These are phyloP conservation scores for Cydia fagiglandana DNA, from an alignment of 1,140 invertebrate species.

Conservation along the genomic window DNA sequence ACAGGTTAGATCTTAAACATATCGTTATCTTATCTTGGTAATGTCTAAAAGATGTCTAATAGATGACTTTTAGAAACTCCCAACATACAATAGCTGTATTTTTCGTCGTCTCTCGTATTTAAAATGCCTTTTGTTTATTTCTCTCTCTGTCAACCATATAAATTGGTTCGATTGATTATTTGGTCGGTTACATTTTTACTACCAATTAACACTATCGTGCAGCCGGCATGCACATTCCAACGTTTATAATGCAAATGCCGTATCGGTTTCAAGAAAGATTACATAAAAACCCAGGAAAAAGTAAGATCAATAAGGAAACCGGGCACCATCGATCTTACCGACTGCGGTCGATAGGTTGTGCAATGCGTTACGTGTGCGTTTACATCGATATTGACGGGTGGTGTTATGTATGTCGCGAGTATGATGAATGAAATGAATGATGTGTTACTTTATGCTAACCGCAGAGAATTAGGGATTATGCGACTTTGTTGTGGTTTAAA, in stretches of 20 bases:
- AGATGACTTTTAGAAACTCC: too few relatives aligned
- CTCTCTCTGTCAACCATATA: too few relatives aligned
- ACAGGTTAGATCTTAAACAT: too few relatives aligned
- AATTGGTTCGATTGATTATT: neutral
- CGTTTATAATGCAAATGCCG: neutral
- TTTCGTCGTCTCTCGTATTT: too few relatives aligned
- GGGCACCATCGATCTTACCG: constrained; percentile 21
- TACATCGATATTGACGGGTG: neutral
- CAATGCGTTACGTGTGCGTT: constrained; percentile 25
- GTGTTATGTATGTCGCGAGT: constrained; percentile 3
- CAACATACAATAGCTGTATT: too few relatives aligned
- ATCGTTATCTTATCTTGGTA: too few relatives aligned
- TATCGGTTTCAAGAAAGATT: constrained; percentile 19
- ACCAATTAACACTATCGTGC: neutral
- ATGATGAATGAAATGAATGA: too few relatives aligned
- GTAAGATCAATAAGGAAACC: constrained; percentile 27
- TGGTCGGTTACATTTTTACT: neutral
- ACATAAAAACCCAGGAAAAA: constrained; percentile 1
- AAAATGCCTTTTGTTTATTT: too few relatives aligned
- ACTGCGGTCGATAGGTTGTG: constrained; percentile 19
- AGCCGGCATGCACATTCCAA: neutral
- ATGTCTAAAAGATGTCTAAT: too few relatives aligned
- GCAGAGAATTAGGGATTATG: neutral
- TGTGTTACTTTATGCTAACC: neutral
- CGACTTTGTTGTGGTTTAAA: neutral